Conservation (phyloP, 1,140 invertebrate species). For the Mactra quadrangularis region DNA sequence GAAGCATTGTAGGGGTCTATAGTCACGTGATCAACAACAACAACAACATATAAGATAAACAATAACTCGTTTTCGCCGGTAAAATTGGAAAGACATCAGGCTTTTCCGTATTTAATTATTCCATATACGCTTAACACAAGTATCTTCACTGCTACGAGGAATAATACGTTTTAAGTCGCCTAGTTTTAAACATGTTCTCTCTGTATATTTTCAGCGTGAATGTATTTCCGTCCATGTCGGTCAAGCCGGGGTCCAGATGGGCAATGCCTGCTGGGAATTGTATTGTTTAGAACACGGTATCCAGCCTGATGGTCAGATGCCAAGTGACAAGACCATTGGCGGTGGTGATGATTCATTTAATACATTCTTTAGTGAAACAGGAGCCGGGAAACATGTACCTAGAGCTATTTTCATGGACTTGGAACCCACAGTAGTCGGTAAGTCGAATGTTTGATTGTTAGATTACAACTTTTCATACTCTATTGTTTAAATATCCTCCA, state of each 20-base stretch:
- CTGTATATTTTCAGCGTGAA: no score
- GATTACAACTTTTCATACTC: background rate
- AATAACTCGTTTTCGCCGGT: no score
- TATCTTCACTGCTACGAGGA: no score
- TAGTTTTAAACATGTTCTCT: no score
- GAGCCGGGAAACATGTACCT: slow-evolving; percentile 83
- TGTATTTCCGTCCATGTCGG: slow-evolving; percentile 24
- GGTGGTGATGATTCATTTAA: slow-evolving; percentile 83
- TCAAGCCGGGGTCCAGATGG: slow-evolving; percentile 33
- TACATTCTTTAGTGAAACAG: slow-evolving; percentile 77
- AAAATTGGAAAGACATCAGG: no score
- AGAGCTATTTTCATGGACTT: slow-evolving; percentile 84
- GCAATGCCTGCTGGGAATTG: slow-evolving; percentile 36
- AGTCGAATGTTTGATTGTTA: background rate
- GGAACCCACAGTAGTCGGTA: slow-evolving; percentile 83
- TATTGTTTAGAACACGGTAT: slow-evolving; percentile 85
- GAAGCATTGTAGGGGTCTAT: no score
- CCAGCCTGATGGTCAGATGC: slow-evolving; percentile 86
- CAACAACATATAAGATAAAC: no score
- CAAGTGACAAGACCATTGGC: slow-evolving; percentile 74
- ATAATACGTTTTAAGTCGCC: no score
- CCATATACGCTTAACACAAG: no score
- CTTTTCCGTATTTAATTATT: no score
- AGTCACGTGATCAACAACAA: no score
- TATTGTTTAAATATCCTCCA: background rate